These are phyloP conservation scores for Agraylea sexmaculata DNA, from an alignment of 1,140 invertebrate species.

Conservation along the genomic window DNA sequence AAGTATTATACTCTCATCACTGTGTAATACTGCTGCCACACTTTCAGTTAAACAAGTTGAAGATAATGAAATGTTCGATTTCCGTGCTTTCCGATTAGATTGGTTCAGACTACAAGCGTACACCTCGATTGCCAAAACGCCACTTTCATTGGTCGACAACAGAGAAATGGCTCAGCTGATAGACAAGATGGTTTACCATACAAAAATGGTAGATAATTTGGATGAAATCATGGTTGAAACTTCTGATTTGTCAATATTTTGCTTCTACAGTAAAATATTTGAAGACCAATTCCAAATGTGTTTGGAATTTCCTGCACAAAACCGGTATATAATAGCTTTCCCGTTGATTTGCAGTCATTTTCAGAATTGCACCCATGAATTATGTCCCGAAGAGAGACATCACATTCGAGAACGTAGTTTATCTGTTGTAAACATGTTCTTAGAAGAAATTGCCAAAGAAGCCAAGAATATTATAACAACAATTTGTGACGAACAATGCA, in stretches of 20 bases:
- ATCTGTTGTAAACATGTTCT: slow-evolving; percentile 93
- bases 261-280: slow-evolving; percentile 94
- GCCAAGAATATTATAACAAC: slow-evolving; percentile 97
- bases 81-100: slow-evolving; percentile 86
- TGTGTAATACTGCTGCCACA: slow-evolving; percentile 80
- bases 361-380: slow-evolving; percentile 92
- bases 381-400: slow-evolving; percentile 97
- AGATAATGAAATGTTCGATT: slow-evolving; percentile 93
- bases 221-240: slow-evolving; percentile 95
- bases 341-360: slow-evolving; percentile 97
- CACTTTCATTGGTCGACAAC: slow-evolving; percentile 75
- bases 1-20: slow-evolving; percentile 83
- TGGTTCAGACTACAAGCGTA: slow-evolving; percentile 97
- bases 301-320: slow-evolving; percentile 94
- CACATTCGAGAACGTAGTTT: slow-evolving; percentile 91
- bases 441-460: slow-evolving; percentile 98
- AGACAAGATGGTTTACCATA: slow-evolving; percentile 94
- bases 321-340: slow-evolving; percentile 94
- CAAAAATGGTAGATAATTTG: slow-evolving; percentile 97
- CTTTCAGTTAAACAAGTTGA: slow-evolving; percentile 92
- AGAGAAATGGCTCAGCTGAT: slow-evolving; percentile 79
- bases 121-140: slow-evolving; percentile 74
- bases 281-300: slow-evolving; percentile 98
- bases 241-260: slow-evolving; percentile 94
- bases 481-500: slow-evolving; percentile 95